Base-by-base conservation (phyloP, 2,888 invertebrate genomes). In the Helobdella robusta region DNA sequence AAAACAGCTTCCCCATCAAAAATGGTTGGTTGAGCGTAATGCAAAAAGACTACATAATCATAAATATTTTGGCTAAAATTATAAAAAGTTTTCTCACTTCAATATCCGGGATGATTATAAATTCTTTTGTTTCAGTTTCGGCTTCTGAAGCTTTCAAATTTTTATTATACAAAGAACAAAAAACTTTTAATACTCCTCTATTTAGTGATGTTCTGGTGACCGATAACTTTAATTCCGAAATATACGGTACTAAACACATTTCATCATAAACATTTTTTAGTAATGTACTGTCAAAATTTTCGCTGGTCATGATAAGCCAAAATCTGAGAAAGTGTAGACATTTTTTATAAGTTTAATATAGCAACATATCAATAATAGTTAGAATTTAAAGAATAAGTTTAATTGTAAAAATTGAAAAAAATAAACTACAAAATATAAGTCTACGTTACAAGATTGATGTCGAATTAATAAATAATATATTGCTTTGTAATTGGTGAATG, bases 191-290 rank as follows among this genome's bases (percentile, higher is more conserved):
- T 2, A 62, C 18, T 8, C 62, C 46, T 32, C 44, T 62, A 35
- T 62, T 62, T 3, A 35, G 1, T 8, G 48, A 36, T 2, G 62
- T 34, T 35, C 62, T 62, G 34, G 32, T 62, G 4, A 50, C 62
- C 25, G 20, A 62, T 18, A 62, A n/a, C n/a, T 44, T 20, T 28
- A 62, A 40, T 35, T 62, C 32, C 18, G 46, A 46, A 28, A 40
- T 50, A 28, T 32, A 62, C 8, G 62, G 62, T 32, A 62, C 62
- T 28, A n/a, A 30, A 35, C 62, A 62, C 62, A 62, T 32, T 23
- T 62, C 62, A n/a, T 62, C 46, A 35, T 62, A 62, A 11, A 48
- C 48, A 48, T 46, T 28, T 11, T 32, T 48, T 6, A 54, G 11
- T 30, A 54, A 54, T 5, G 28, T 32, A 18, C 28, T 20, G 54